Base-by-base conservation (phyloP, 2,797 vertebrate genomes). In the Brachyalestes nurse region DNA sequence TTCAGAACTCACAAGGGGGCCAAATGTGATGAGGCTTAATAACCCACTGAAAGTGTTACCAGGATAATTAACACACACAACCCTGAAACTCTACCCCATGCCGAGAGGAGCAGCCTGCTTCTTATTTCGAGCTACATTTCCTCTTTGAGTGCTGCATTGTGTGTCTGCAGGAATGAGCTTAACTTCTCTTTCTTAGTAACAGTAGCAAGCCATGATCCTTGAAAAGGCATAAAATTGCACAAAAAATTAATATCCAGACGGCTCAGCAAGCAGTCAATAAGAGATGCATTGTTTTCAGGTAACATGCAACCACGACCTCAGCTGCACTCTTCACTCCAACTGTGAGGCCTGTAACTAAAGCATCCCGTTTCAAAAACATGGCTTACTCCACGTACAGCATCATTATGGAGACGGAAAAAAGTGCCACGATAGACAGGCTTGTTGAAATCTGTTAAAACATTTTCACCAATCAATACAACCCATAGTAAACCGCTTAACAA, bases 21-120 rank as follows among this genome's bases (percentile, higher is more conserved):
- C 70, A 77, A 51, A 49, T 42, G 34, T 83, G 83, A 83, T 80
- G 49, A 69, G 65, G n/a, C 75, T 75, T 82, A 82, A 80, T 80
- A 80, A 72, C 47, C 73, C 62, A 72, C 66, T 77, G 58, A 72
- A 78, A 82, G 79, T 28, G 64, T 77, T 76, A 42, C 74, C 49
- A 84, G 72, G 47, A 72, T 72, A 85, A 80, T 80, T 67, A 79
- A 73, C 58, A 72, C 60, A 82, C 77, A 82, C 53, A 57, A 55
- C 34, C 28, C 25, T 40, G 14, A 67, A 83, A 74, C 69, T 72
- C 40, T 73, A 45, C 40, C 69, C 53, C 17, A 17, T 71, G 62
- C 21, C 60, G n/a, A 55, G 42, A 77, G 49, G 61, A 58, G n/a
- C 53, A 42, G 19, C 28, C 25, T 38, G 19, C 17, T 62, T 51